Conservation (phyloP, 2,797 vertebrate genomes). For the Pampus argenteus region DNA sequence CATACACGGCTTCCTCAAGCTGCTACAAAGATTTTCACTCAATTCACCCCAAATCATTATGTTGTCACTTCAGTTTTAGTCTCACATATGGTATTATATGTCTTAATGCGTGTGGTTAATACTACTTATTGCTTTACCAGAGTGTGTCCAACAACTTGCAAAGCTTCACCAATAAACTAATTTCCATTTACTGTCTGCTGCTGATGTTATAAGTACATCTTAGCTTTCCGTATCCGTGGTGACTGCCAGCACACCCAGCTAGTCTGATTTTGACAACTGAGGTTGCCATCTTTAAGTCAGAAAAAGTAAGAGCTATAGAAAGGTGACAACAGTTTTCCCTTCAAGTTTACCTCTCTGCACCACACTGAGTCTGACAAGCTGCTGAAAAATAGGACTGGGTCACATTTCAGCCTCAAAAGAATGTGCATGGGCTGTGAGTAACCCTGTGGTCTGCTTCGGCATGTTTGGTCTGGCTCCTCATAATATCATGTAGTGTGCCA, state of each 20-base stretch:
- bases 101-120: constrained; percentile 66
- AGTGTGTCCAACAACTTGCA: constrained; percentile 64
- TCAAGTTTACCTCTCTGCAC: constrained; percentile 77
- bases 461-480: constrained; percentile 82
- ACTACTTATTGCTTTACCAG: constrained; percentile 65
- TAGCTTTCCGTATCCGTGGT: constrained; percentile 51
- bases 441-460: constrained; percentile 80
- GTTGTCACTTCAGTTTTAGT: constrained; percentile 74
- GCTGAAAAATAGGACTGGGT: constrained; percentile 82
- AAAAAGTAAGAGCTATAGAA: constrained; percentile 72
- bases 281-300: constrained; percentile 68
- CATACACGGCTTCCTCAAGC: constrained; percentile 53
- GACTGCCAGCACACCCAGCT: constrained; percentile 59
- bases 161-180: constrained; percentile 65
- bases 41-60: constrained; percentile 73
- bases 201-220: constrained; percentile 53
- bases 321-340: constrained; percentile 83
- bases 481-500: constrained; percentile 80
- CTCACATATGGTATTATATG: constrained; percentile 59
- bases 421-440: constrained; percentile 82
- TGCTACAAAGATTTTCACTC: constrained; percentile 55
- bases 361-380: constrained; percentile 84
- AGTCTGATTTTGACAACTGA: constrained; percentile 67
- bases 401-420: constrained; percentile 82
- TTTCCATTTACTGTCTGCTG: constrained; percentile 71